Evolutionary conservation across 2,888 invertebrate species (phyloP), one percentile per base, ranked within the genome.

Genomic region (Atethmia centrago): DNA sequence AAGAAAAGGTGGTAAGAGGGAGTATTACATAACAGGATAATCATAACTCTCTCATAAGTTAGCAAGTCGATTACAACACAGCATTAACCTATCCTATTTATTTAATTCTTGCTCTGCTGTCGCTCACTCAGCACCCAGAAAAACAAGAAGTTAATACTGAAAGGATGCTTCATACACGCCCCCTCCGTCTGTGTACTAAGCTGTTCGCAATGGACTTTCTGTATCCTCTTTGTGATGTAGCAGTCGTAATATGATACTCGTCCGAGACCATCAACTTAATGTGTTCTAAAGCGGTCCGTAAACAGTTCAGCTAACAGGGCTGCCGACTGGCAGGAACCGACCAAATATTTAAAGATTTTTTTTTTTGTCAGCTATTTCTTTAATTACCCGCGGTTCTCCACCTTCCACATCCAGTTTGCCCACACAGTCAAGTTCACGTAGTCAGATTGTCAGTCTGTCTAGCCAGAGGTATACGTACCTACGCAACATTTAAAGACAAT

Each of bases 231-330:
- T 51, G 19, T 56, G 31, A 40, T 2, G 61, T 45, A 58, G 12
- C 55, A 42, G n/a, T 66, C 61, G 66, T 74, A 77, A 70, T n/a
- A 63, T 25, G n/a, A 78, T 71, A 61, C 65, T 69, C 71, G 62
- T 67, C 70, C 40, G 72, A 58, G 28, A 56, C 70, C 61, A 86
- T 85, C 76, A 86, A 80, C 73, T 77, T 82, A 77, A 85, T 84
- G 86, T 61, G 74, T 79, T 84, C 49, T 64, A 74, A 80, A 85
- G 72, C 73, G 65, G 36, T 73, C 19, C n/a, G 76, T 73, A 42
- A 83, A 80, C 75, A 71, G 71, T 55, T 36, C 40, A 19, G 28
- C n/a, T 36, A n/a, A 14, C 28, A 79, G 74, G 56, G 56, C 19
- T 55, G 55, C 28, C 55, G 62, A 72, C 25, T 67, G 66, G 0